Base-by-base conservation (phyloP, 2,888 invertebrate species). In the Aleiodes leptofemur region DNA sequence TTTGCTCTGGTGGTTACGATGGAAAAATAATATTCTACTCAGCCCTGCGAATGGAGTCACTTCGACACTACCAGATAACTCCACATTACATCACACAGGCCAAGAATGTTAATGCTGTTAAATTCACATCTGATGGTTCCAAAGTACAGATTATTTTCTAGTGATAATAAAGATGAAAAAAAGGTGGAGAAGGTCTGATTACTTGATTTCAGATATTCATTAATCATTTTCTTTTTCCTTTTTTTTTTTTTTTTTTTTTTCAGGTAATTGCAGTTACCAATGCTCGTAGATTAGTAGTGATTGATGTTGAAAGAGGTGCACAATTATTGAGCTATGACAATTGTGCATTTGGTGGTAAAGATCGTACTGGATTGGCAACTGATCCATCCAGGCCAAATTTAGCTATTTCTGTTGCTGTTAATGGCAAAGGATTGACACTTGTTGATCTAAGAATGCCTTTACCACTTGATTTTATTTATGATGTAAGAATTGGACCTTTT, bases 1-100 rank as follows among this genome's bases (percentile, higher is more conserved):
- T 91, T 80, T 90, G 90, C 81, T 91, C 90, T 14, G 91, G 90
- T 29, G 91, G 90, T 31, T 90, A 89, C 79, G 90, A 91, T 87
- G 90, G 90, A 13, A 90, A 90, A 80, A 90, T 91, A 61, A 90
- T 90, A 80, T 83, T 91, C 48, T 91, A 90, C 78, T 90, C 90
- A 9, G 90, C 90, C 5, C 81, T 89, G 51, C 85, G 89, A 13
- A 86, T 88, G 82, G 90, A 90, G 79, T 82, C 90, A 61, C 85
- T 90, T 31, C 89, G 89, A 86, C 90, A 89, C 75, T 90, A 90
- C 78, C 86, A 90, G 84, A 89, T 90, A 68, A 88, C 89, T 29
- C 88, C 90, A 13, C 69, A 59, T 51, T 71, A 71, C 11, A 86
- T 89, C 83, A 89, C 89, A 4, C 82, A 90, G 51, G 87, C 90